These are phyloP conservation scores for Drosophila prolongata DNA, from an alignment of 2,888 invertebrate species.

Conservation along the genomic window DNA sequence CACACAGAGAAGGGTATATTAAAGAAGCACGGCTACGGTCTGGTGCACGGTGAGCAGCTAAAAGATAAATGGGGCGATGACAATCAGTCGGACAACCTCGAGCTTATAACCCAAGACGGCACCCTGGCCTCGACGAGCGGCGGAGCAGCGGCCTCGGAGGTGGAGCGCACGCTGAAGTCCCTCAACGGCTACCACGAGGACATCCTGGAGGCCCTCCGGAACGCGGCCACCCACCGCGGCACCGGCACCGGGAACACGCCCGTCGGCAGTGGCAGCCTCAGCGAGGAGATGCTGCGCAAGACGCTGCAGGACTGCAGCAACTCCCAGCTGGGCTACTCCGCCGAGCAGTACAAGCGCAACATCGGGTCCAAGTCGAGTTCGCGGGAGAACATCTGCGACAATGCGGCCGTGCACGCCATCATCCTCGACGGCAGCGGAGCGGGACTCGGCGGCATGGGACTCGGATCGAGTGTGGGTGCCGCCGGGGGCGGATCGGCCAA, in stretches of 20 bases:
- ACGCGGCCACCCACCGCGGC: constrained; percentile 90
- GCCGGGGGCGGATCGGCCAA: constrained; percentile 30
- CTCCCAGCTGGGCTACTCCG: constrained; percentile 85
- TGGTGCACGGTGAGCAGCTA: constrained; percentile 89
- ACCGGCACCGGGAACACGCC: constrained; percentile 87
- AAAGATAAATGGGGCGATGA: constrained; percentile 91
- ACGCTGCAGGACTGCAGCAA: constrained; percentile 87
- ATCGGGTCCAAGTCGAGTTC: constrained; percentile 86
- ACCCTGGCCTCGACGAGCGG: constrained; percentile 87
- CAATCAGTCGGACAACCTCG: constrained; percentile 89
- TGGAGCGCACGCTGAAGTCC: constrained; percentile 94
- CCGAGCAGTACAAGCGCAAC: constrained; percentile 87
- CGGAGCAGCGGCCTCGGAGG: constrained; percentile 89
- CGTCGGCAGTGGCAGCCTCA: constrained; percentile 88
- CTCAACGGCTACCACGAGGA: constrained; percentile 97
- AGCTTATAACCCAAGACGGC: constrained; percentile 89
- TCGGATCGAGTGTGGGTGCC: constrained; percentile 76
- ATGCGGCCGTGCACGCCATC: constrained; percentile 86
- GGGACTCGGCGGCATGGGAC: constrained; percentile 56
- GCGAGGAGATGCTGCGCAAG: constrained; percentile 89
- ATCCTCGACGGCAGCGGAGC: constrained; percentile 83
- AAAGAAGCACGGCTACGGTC: constrained; percentile 93
- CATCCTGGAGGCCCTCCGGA: constrained; percentile 94
- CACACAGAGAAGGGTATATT: constrained; percentile 94
- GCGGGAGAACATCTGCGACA: constrained; percentile 91